A percentile compares a stretch with the other conserved stretches of the same genome.
phyloP scores from a whole-genome alignment of 2,888 invertebrate species.

The Ganaspis brasiliensis region DNA sequence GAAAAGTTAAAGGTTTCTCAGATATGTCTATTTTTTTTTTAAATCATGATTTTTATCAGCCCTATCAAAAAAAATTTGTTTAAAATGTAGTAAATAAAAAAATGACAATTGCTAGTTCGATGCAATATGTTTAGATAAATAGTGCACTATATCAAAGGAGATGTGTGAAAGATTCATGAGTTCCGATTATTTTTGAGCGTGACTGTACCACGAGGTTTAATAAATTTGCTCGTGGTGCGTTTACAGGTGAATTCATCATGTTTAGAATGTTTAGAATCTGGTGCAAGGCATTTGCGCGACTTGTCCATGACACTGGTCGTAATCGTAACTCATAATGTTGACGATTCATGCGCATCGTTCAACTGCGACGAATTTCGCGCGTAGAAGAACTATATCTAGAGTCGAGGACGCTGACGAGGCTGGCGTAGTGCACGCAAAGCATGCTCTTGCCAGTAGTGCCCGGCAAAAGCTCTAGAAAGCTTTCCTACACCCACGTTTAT shows the following conservation, averaged over 20 bases:
- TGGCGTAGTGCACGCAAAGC: slow-evolving; percentile 34
- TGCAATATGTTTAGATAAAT: too few species aligned
- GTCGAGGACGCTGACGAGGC: slow-evolving; percentile 33
- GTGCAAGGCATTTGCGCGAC: slow-evolving; percentile 12
- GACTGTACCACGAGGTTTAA: neutral
- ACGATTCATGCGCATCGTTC: slow-evolving; percentile 39
- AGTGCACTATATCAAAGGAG: too few species aligned
- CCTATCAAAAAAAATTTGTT: too few species aligned
- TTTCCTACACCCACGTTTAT: neutral
- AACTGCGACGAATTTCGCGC: slow-evolving; percentile 41
- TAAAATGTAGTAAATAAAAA: too few species aligned
- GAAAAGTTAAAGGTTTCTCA: too few species aligned
- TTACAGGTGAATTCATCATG: neutral
- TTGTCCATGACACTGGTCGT: slow-evolving; percentile 37
- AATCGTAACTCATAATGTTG: slow-evolving; percentile 29
- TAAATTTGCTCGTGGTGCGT: neutral
- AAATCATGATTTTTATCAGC: too few species aligned
- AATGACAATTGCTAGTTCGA: too few species aligned
- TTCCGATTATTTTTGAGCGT: too few species aligned
- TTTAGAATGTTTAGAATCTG: neutral
- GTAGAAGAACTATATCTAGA: slow-evolving; percentile 33
- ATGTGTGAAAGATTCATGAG: too few species aligned
- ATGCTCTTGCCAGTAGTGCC: slow-evolving; percentile 32
- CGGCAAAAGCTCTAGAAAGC: slow-evolving; percentile 38
- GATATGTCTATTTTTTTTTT: too few species aligned